Evolutionary conservation across 2,888 invertebrate genomes (phyloP).

Genomic region (Pseudanteris insignis): DNA sequence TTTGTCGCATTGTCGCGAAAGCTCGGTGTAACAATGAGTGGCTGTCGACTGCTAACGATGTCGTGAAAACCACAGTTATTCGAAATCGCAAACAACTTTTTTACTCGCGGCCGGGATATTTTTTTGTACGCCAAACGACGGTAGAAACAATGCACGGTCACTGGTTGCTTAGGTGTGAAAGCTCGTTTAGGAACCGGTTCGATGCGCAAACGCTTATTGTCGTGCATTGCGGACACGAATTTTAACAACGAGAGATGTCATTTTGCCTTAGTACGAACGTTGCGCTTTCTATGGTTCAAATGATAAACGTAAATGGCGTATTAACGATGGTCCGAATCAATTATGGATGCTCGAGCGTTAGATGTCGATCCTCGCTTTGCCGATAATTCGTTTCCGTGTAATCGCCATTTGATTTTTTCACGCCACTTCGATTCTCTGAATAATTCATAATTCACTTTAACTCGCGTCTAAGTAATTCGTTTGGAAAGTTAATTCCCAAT

Average conservation of each 20-base stretch:
- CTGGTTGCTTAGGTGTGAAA: constrained; percentile 27
- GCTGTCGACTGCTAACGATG: constrained; percentile 21
- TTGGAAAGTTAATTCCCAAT: no score
- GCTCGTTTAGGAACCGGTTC: constrained; percentile 35
- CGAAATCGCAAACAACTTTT: constrained; percentile 23
- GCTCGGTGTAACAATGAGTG: constrained; percentile 29
- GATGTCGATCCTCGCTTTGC: constrained; percentile 6
- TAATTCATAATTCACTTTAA: constrained; percentile 12
- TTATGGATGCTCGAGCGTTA: constrained; percentile 17
- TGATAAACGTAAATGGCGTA: constrained; percentile 14
- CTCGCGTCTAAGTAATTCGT: constrained; percentile 2
- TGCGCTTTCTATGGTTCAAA: constrained; percentile 18
- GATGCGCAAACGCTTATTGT: constrained; percentile 10
- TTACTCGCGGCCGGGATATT: neutral
- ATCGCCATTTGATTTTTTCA: neutral
- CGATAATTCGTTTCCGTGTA: constrained; percentile 12
- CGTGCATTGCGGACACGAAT: constrained; percentile 23
- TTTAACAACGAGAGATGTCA: constrained; percentile 26
- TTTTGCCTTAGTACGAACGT: constrained; percentile 13
- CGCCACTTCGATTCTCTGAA: constrained; percentile 1
- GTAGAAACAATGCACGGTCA: constrained; percentile 20
- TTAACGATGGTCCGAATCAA: constrained; percentile 6
- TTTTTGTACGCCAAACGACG: neutral
- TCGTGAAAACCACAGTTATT: constrained; percentile 30
- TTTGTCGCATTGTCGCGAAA: constrained; percentile 30